Evolutionary conservation across 2,113 vertebrate genomes (phyloP).

Genomic region (Lophotis ruficrista): DNA sequence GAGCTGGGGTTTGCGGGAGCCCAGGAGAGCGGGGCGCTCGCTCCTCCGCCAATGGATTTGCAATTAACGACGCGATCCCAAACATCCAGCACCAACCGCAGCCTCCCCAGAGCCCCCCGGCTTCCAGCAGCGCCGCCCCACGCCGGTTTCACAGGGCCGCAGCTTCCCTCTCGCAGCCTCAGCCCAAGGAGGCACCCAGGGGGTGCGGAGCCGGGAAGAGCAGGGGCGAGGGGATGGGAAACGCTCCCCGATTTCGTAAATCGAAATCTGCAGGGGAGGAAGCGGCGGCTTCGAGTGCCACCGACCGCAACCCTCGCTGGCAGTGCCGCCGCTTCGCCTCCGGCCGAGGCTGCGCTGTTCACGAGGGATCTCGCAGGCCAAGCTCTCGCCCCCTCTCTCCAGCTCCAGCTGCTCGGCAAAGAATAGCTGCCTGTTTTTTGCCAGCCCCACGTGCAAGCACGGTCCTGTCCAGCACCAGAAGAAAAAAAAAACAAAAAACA

Average conservation of each 20-base stretch:
- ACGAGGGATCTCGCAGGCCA: background rate
- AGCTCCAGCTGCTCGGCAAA: slow-evolving; percentile 39
- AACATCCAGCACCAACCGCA: background rate
- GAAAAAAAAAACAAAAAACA: background rate
- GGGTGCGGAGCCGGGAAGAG: background rate
- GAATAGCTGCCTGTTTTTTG: slow-evolving; percentile 20
- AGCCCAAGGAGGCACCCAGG: background rate
- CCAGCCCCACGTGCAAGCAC: slow-evolving; percentile 4
- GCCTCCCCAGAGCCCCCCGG: background rate
- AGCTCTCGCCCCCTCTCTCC: background rate
- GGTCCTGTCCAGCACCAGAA: background rate
- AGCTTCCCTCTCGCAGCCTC: background rate
- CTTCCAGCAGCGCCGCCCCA: background rate
- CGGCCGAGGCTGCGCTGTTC: background rate
- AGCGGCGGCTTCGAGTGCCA: background rate
- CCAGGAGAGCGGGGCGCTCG: background rate
- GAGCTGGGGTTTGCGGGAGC: background rate
- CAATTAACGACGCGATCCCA: background rate
- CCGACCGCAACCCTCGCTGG: rapidly evolving
- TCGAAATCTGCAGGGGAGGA: background rate
- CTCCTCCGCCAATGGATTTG: background rate
- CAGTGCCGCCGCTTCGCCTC: background rate
- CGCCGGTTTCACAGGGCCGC: rapidly evolving
- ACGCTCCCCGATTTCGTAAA: background rate
- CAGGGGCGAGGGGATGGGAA: background rate